Base-by-base conservation (phyloP, 1,140 invertebrate genomes). In the Drosophila pallidifrons region DNA sequence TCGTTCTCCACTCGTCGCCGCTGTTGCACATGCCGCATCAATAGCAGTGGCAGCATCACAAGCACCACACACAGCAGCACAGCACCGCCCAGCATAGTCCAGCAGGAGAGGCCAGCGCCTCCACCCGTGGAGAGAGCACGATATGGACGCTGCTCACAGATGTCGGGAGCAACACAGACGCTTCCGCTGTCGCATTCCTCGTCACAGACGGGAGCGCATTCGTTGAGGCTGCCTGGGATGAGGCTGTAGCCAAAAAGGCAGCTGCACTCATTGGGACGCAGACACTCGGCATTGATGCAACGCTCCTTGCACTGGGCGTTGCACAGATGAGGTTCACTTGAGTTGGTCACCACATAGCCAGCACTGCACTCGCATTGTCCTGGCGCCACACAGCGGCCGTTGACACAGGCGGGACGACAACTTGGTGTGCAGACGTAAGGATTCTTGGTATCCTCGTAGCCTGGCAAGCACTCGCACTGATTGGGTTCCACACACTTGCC, bases 141-240 rank as follows among this genome's bases (percentile, higher is more conserved):
- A 16, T 3, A 43, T 4, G 13, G 0, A 0, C 20, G 5, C n/a
- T 3, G 2, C 49, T 68, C 59, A 8, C 82, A 85, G 20, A 45
- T 55, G 5, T 88, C 69, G 4, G 83, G 79, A 0, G 61, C 79
- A n/a, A 47, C 51, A 35, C 81, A 79, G n/a, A 58, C 20, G 7
- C 79, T 71, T 1, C 49, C 66, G 64, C 93, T 94, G 6, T 93
- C 86, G 68, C 95, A 95, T 0, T 94, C 93, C 13, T 93, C 92
- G 2, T 94, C 93, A 79, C 95, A 95, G 2, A 93, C 77, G 5
- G 95, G 94, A 5, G 92, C 60, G 76, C 94, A 95, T 13, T 93
- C 85, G 2, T 64, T 92, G 64, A 80, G 74, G 66, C 94, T 93
- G 38, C 91, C 91, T 2, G 81, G 41, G 16, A 94, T 70, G 51